Conservation (phyloP, 2,797 vertebrate genomes). For the Thunnus albacares region DNA sequence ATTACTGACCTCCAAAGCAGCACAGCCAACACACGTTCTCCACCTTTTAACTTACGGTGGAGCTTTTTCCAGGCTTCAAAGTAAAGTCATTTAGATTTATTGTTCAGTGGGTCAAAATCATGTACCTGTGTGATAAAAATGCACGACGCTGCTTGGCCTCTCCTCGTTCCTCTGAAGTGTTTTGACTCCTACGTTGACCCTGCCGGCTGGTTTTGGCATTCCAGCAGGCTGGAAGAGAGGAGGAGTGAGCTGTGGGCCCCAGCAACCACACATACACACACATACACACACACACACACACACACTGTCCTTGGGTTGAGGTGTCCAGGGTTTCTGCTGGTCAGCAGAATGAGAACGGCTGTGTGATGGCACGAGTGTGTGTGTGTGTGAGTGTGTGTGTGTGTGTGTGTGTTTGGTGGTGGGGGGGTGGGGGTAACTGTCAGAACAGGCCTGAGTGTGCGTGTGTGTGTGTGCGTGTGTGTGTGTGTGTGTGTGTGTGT, state of each 20-base stretch:
- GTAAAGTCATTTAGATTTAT: conserved; percentile 57
- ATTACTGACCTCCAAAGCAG: conserved; percentile 42
- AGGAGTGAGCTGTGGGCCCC: conserved; percentile 71
- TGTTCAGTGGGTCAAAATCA: conserved; percentile 62
- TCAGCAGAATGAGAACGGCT: conserved; percentile 92
- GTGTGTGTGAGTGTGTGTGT: conserved; percentile 56
- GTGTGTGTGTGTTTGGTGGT: conserved; percentile 26
- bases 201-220: conserved; percentile 88
- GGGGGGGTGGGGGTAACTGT: conserved; percentile 44
- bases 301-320: conserved; percentile 80
- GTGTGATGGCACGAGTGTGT: conserved; percentile 77
- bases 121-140: conserved; percentile 75
- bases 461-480: conserved; percentile 29
- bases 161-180: conserved; percentile 82
- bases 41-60: conserved; percentile 57
- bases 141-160: conserved; percentile 72
- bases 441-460: conserved; percentile 32
- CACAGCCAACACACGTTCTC: conserved; percentile 44
- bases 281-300: conserved; percentile 53
- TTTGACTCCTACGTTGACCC: conserved; percentile 83
- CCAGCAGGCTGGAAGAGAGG: conserved; percentile 82
- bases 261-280: conserved; percentile 41
- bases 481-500: conserved; percentile 50
- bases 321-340: conserved; percentile 89
- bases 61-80: conserved; percentile 50